Conservation (phyloP, 1,140 invertebrate genomes). For the Luehdorfia chinensis region DNA sequence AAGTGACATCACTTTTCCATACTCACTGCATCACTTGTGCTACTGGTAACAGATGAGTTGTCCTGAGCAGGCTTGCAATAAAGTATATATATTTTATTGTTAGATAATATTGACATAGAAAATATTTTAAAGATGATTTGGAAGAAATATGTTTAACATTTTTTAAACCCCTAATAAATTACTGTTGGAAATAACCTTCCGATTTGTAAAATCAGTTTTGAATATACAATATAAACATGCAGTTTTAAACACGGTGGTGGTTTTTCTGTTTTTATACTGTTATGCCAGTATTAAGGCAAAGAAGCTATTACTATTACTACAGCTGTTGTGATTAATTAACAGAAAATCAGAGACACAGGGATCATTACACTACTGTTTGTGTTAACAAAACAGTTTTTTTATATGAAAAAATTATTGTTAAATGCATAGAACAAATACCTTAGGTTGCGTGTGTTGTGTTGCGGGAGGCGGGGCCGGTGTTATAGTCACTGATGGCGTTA, state of each 20-base stretch:
- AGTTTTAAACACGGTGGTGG: too few relatives aligned
- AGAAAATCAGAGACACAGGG: too few relatives aligned
- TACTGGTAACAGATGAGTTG: conserved; percentile 68
- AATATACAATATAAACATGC: too few relatives aligned
- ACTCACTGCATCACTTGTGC: conserved; percentile 72
- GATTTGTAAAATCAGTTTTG: too few relatives aligned
- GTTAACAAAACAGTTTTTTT: not conserved
- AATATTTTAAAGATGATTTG: not conserved
- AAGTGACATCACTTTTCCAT: conserved; percentile 59
- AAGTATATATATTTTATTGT: conserved; percentile 12
- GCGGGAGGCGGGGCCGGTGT: conserved; percentile 82
- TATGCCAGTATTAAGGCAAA: too few relatives aligned
- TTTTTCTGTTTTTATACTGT: too few relatives aligned
- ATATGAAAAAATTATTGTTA: not conserved
- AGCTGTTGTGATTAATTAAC: too few relatives aligned
- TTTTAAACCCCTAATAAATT: too few relatives aligned
- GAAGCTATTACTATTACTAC: too few relatives aligned
- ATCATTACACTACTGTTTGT: too few relatives aligned
- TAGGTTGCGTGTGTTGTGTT: conserved; percentile 75
- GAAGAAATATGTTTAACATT: not conserved
- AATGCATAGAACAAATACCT: too few relatives aligned
- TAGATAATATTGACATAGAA: not conserved
- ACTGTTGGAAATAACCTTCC: too few relatives aligned
- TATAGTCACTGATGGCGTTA: conserved; percentile 82
- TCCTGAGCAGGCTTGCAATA: conserved; percentile 67